Evolutionary conservation across 2,113 vertebrate species (phyloP).

Genomic region (Atractosteus spatula): DNA sequence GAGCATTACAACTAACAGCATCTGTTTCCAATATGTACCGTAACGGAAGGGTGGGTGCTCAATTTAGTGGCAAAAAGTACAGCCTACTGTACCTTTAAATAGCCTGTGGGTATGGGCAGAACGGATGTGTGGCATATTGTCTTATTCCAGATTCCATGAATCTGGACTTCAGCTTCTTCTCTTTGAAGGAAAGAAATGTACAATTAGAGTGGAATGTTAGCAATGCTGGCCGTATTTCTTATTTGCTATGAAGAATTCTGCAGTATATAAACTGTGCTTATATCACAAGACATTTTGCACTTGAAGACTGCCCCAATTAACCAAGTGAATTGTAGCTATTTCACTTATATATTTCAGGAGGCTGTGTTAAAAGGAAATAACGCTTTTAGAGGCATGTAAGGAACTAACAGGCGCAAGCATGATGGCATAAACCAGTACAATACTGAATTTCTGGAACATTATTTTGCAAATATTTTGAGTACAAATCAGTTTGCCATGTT

Average conservation of each 20-base stretch:
- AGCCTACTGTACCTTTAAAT: slow-evolving; percentile 79
- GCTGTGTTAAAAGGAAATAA: not conserved
- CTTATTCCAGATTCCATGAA: slow-evolving; percentile 66
- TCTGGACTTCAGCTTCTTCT: slow-evolving; percentile 65
- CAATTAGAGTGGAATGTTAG: slow-evolving; percentile 74
- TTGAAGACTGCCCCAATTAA: not conserved
- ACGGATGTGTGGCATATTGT: slow-evolving; percentile 68
- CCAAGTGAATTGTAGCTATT: slow-evolving; percentile 8
- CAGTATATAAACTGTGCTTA: not conserved
- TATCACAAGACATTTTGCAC: not conserved
- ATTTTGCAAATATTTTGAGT: too few species aligned
- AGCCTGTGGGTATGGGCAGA: slow-evolving; percentile 67
- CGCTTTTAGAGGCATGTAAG: not conserved
- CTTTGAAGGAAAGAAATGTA: slow-evolving; percentile 71
- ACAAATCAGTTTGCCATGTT: too few species aligned
- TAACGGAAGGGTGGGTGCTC: slow-evolving; percentile 76
- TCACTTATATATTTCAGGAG: not conserved
- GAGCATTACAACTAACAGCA: slow-evolving; percentile 71
- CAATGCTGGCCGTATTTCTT: slow-evolving; percentile 54
- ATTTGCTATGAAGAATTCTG: slow-evolving; percentile 29
- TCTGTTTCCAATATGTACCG: slow-evolving; percentile 78
- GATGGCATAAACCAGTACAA: slow-evolving; percentile 38
- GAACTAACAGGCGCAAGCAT: slow-evolving; percentile 36
- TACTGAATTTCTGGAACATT: too few species aligned
- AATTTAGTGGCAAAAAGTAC: slow-evolving; percentile 72